Conservation (phyloP, 1,140 invertebrate genomes). For the Marisa cornuarietis region DNA sequence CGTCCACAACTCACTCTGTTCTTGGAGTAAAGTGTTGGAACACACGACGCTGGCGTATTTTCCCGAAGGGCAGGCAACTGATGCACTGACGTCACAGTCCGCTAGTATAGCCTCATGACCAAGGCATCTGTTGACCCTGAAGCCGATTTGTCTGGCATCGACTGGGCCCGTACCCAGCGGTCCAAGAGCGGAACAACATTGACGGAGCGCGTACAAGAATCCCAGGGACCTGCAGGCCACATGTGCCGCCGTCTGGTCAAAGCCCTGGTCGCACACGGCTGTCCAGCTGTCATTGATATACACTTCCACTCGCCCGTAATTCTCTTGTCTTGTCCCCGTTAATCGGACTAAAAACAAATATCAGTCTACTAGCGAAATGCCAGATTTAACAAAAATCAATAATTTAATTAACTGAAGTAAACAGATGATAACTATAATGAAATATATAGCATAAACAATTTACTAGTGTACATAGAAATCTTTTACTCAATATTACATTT, state of each 20-base stretch:
- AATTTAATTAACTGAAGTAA: no score
- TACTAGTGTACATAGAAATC: no score
- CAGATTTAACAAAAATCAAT: no score
- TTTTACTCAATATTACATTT: no score
- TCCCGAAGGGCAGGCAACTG: constrained; percentile 27
- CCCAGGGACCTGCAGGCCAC: constrained; percentile 40
- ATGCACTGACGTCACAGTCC: constrained; percentile 25
- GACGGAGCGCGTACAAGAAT: constrained; percentile 33
- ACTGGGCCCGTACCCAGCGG: not conserved
- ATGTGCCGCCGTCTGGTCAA: constrained; percentile 38
- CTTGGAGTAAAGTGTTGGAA: constrained; percentile 28
- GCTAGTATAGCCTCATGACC: constrained; percentile 29
- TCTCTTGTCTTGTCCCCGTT: constrained; percentile 30
- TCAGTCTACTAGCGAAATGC: no score
- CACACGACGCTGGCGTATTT: constrained; percentile 47
- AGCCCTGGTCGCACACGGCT: constrained; percentile 46
- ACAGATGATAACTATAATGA: no score
- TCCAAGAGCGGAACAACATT: constrained; percentile 43
- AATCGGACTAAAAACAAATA: constrained; percentile 33
- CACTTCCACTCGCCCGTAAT: constrained; percentile 46
- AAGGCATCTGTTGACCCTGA: constrained; percentile 38
- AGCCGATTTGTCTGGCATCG: constrained; percentile 21
- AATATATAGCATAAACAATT: no score
- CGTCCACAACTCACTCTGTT: constrained; percentile 25
- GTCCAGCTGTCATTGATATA: constrained; percentile 36